Conservation (phyloP, 2,888 invertebrate genomes). For the Adelphocoris suturalis region DNA sequence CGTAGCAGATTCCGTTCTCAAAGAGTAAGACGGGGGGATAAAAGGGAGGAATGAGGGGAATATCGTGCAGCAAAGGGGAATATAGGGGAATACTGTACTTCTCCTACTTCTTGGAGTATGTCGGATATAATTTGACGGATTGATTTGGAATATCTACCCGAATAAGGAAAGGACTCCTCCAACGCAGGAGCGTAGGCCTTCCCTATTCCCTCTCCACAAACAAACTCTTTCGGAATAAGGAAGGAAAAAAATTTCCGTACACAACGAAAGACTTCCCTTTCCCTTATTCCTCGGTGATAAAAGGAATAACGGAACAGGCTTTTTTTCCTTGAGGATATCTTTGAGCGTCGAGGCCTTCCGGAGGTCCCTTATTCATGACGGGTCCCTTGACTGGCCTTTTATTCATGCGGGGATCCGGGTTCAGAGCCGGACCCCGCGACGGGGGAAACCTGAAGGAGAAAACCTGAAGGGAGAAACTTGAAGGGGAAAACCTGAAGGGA, state of each 20-base stretch:
- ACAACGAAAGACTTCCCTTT: neutral
- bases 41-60: no score
- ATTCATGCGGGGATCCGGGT: conserved; percentile 9
- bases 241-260: neutral
- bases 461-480: neutral
- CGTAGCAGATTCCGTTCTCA: neutral
- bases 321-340: neutral
- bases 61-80: neutral
- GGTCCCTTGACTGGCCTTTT: conserved; percentile 20
- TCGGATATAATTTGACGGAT: conserved; percentile 39
- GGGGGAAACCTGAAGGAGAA: neutral
- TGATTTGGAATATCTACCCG: neutral
- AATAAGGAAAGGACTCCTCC: neutral
- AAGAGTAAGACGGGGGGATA: no score
- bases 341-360: neutral
- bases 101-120: neutral
- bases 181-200: neutral
- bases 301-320: conserved; percentile 35
- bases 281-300: neutral
- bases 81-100: neutral
- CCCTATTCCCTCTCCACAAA: neutral
- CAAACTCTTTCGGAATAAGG: conserved; percentile 23
- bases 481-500: neutral
- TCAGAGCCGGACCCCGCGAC: neutral
- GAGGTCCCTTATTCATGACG: conserved; percentile 21